Base-by-base conservation (phyloP, 2,797 vertebrate species). In the Chelmon rostratus region DNA sequence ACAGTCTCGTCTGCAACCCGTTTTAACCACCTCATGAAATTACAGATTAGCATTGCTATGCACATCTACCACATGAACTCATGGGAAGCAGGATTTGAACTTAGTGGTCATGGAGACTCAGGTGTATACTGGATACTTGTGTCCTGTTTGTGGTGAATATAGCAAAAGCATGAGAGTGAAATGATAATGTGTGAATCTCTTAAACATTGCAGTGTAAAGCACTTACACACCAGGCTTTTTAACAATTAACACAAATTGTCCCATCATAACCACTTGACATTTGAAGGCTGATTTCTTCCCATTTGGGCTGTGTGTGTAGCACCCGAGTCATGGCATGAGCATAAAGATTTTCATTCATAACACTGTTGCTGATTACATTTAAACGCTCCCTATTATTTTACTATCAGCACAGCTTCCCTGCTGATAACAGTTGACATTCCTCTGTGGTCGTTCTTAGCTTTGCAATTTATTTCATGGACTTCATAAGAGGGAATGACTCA, bases 401-500 rank as follows among this genome's bases (percentile, higher is more conserved):
- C 33, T 37, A 58, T 67, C 53, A 61, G 37, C 12, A 4, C 31
- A 46, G 25, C 49, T 70, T 76, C 42, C 38, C 10, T 31, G 1
- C n/a, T 19, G 33, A 16, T 73, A 42, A 70, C 28, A 37, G 18
- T 62, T 52, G 18, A 31, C 47, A 63, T 79, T 74, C 40, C 23
- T 49, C 38, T 58, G 40, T 50, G 79, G 47, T 44, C 11, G 13
- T n/a, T 70, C 40, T 61, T 38, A 19, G 15, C 19, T 44, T 80
- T 68, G 21, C 42, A 65, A 19, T 73, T 76, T 54, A 70, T 83
- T 73, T 66, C 54, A 37, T 52, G 46, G 13, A 74, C 44, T 63
- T 46, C 67, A 23, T 54, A 31, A 68, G 74, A 86, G 56, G 57
- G 76, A 89, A 91, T 95, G 94, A 94, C 92, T 95, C 93, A 93